phyloP scores from a whole-genome alignment of 2,888 invertebrate species.

The Meandrusa payeni region DNA sequence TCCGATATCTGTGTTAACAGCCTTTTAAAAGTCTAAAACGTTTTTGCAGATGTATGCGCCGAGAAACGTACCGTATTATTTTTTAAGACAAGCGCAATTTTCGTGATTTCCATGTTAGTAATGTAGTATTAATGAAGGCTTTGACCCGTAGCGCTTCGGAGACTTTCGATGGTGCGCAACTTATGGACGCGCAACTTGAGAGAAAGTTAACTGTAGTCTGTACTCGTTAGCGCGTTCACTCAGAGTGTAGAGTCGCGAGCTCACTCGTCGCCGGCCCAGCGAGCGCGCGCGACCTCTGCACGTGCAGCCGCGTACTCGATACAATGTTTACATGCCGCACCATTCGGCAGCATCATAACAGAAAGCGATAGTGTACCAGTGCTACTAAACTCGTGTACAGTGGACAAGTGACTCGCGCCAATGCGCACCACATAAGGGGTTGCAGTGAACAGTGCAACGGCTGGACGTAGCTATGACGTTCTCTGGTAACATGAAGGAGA shows the following conservation, averaged over 20 bases:
- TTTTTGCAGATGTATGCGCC: no score
- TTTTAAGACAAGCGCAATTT: conserved; percentile 6
- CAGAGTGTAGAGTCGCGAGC: conserved; percentile 22
- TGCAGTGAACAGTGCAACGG: conserved; percentile 55
- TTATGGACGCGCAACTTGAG: conserved; percentile 60
- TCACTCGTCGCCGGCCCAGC: conserved; percentile 45
- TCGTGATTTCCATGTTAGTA: conserved; percentile 22
- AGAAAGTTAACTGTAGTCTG: conserved; percentile 81
- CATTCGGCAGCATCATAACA: conserved; percentile 53
- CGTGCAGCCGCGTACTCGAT: conserved; percentile 13
- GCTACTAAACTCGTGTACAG: conserved; percentile 41
- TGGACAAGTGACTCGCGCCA: conserved; percentile 31
- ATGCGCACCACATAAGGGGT: conserved; percentile 13
- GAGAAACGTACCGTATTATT: no score
- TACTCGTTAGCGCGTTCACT: conserved; percentile 59
- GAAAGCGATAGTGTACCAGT: conserved; percentile 67
- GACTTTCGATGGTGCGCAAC: conserved; percentile 74
- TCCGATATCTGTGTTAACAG: no score
- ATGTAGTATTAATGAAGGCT: conserved; percentile 48
- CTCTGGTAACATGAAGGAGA: conserved; percentile 74
- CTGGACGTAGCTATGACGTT: conserved; percentile 63
- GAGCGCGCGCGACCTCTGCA: conserved; percentile 24
- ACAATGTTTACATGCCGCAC: conserved; percentile 54
- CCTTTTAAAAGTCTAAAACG: no score
- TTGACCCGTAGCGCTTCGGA: conserved; percentile 64